These are phyloP conservation scores for Cephonodes hylas DNA, from an alignment of 2,888 invertebrate species.

Conservation along the genomic window DNA sequence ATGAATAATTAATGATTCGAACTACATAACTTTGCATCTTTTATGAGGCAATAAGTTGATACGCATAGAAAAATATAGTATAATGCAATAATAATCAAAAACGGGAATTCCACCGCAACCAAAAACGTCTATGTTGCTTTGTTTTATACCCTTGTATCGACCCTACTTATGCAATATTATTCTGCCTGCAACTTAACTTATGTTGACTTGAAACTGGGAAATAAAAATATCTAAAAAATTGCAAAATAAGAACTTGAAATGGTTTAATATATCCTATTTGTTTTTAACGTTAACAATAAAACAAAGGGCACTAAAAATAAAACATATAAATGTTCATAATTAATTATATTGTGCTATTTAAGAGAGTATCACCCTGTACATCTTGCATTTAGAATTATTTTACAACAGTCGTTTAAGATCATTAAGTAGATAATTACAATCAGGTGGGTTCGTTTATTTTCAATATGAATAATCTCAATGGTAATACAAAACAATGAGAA, in stretches of 20 bases:
- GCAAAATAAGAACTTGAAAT: too few relatives aligned
- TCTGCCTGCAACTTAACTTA: too few relatives aligned
- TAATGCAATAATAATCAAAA: too few relatives aligned
- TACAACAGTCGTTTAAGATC: constrained; percentile 23
- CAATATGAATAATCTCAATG: not conserved
- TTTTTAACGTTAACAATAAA: too few relatives aligned
- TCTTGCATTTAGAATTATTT: constrained; percentile 46
- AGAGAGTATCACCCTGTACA: constrained; percentile 49
- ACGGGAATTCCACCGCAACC: too few relatives aligned
- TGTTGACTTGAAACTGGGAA: too few relatives aligned
- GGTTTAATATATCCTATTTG: too few relatives aligned
- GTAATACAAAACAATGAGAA: not conserved
- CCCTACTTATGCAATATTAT: too few relatives aligned
- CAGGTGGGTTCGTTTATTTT: not conserved
- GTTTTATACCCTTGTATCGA: too few relatives aligned
- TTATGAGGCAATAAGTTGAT: not conserved
- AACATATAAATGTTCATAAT: not conserved
- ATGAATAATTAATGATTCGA: not conserved
- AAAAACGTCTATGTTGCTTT: too few relatives aligned
- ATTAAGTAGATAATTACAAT: not conserved
- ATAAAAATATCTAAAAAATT: too few relatives aligned
- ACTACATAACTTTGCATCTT: not conserved
- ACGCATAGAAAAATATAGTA: not conserved
- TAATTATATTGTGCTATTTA: constrained; percentile 17
- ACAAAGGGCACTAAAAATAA: not conserved